Base-by-base conservation (phyloP, 1,140 invertebrate genomes). In the Drosophila ananassae region DNA sequence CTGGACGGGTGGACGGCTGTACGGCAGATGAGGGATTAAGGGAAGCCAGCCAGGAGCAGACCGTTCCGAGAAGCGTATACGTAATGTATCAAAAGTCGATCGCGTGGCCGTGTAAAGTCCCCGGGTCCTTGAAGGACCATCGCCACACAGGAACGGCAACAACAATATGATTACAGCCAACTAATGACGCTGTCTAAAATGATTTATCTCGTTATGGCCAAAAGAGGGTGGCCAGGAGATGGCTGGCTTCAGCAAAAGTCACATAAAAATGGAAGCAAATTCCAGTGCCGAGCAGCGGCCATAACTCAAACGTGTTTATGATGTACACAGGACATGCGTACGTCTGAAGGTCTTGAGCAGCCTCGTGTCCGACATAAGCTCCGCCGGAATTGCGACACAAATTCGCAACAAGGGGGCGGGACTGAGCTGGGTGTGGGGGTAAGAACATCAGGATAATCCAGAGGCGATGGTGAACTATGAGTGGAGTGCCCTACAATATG, bases 111-210 rank as follows among this genome's bases (percentile, higher is more conserved):
- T 60, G 44, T 37, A 41, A 46, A 52, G 39, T 50, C 57, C 44
- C 56, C 22, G 47, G 53, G 22, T 54, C 54, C 32, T 61, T 28
- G 37, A 24, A 39, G 62, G 2, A 46, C n/a, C 37, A 24, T 21
- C 6, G 60, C 10, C 34, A 37, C 39, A 48, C 60, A 64, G 47
- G 61, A 54, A 32, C 41, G 61, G 30, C 53, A 51, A 67, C 69
- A 77, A 53, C 61, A 75, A 85, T 79, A 89, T 89, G 85, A 81
- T 85, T 90, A 90, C 77, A 66, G 81, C 67, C 82, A 90, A 90
- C 87, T 90, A 90, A 90, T 90, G 85, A 90, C 87, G 85, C 85
- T 89, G 77, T 87, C 87, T 87, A 80, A 90, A 90, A 90, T 90
- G 85, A 90, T 90, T 90, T 90, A 90, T 90, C 78, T 90, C 79